These are phyloP conservation scores for Hydrotaea diabolus DNA, from an alignment of 2,888 invertebrate species.

Conservation along the genomic window DNA sequence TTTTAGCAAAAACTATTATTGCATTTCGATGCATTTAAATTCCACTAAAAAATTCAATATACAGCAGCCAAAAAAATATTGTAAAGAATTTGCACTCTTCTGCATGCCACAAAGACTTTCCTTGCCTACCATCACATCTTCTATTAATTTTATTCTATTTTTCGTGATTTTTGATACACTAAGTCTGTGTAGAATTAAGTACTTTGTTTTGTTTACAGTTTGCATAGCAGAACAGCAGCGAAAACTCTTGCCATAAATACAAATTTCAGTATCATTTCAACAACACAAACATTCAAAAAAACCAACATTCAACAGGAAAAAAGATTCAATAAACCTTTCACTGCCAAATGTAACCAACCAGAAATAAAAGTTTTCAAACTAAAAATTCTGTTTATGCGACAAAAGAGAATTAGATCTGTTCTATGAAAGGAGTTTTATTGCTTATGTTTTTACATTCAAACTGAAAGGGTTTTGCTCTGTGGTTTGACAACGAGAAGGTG, in stretches of 20 bases:
- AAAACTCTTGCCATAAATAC: constrained; percentile 9
- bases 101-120: no score
- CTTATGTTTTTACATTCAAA: neutral
- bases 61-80: no score
- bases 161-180: neutral
- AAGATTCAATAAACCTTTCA: neutral
- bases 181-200: neutral
- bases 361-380: constrained; percentile 1
- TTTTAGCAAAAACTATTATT: no score
- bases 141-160: neutral
- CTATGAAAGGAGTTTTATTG: neutral
- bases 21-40: no score
- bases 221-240: neutral
- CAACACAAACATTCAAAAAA: neutral
- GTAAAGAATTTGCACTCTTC: no score
- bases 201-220: constrained; percentile 5
- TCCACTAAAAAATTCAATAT: no score
- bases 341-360: neutral
- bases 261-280: neutral
- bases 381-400: neutral
- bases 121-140: neutral
- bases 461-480: neutral
- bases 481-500: neutral
- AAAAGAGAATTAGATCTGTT: neutral
- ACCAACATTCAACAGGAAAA: neutral